phyloP scores from a whole-genome alignment of 1,140 invertebrate species.

The Geopemphigus sp. region DNA sequence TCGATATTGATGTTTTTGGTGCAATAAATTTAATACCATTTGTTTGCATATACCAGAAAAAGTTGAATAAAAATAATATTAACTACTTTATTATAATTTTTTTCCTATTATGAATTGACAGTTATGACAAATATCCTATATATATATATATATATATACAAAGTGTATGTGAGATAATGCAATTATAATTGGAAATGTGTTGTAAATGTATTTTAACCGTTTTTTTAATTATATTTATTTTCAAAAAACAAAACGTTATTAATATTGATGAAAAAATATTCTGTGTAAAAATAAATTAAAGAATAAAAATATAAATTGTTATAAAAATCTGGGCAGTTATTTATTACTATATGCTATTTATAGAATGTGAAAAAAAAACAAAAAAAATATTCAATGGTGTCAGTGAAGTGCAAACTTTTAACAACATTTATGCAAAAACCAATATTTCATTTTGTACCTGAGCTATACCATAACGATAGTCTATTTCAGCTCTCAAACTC shows the following conservation, averaged over 20 bases:
- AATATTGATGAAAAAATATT: no score
- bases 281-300: no score
- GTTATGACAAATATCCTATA: neutral
- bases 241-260: neutral
- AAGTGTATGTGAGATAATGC: neutral
- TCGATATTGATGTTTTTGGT: no score
- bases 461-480: conserved; percentile 76
- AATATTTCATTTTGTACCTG: conserved; percentile 52
- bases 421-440: conserved; percentile 40
- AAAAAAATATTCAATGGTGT: conserved; percentile 52
- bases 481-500: conserved; percentile 90
- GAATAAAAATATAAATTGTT: neutral
- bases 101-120: neutral
- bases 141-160: neutral
- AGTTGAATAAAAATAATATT: neutral
- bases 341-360: conserved; percentile 26
- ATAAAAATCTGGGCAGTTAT: conserved; percentile 5
- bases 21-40: neutral
- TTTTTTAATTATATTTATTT: neutral
- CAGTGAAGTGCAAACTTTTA: conserved; percentile 51
- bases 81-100: no score
- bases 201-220: neutral
- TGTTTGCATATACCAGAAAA: neutral
- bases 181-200: neutral
- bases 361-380: conserved; percentile 36